phyloP scores from a whole-genome alignment of 2,797 vertebrate species.

The Epinephelus awoara region DNA sequence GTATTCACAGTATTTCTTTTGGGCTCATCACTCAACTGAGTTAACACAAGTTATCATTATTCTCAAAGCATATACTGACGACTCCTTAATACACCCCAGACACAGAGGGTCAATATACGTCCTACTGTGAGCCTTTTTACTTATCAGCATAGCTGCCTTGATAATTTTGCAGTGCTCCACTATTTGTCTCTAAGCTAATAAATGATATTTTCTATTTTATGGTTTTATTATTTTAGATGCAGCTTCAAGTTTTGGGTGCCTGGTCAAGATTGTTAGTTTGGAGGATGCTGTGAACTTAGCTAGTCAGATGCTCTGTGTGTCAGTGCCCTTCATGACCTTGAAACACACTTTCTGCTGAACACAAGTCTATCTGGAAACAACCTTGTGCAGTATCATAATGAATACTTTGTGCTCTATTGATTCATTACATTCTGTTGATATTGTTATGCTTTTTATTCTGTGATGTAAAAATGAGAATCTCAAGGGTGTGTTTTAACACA shows the following conservation, averaged over 20 bases:
- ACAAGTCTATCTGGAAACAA: slow-evolving; percentile 5
- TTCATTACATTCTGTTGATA: not conserved
- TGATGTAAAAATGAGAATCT: not conserved
- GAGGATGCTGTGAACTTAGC: not conserved
- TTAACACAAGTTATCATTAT: slow-evolving; percentile 11
- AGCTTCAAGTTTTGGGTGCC: not conserved
- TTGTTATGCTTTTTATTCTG: not conserved
- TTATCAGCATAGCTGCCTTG: not conserved
- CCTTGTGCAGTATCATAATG: not conserved
- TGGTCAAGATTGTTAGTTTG: not conserved
- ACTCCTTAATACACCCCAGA: not conserved
- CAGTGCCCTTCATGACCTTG: slow-evolving; percentile 7
- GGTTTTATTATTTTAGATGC: not conserved
- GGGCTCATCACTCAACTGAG: slow-evolving; percentile 11
- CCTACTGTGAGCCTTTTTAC: not conserved
- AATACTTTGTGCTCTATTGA: not conserved
- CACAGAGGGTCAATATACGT: not conserved
- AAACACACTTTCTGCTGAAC: slow-evolving; percentile 26
- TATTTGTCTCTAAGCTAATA: not conserved
- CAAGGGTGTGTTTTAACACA: not conserved
- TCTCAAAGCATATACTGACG: not conserved
- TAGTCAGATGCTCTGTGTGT: not conserved
- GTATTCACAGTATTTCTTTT: not conserved
- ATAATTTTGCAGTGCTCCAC: not conserved
- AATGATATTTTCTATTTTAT: not conserved